A percentile compares a stretch with the other conserved stretches of the same genome.
phyloP scores from a whole-genome alignment of 2,797 vertebrate genomes.

The Pygocentrus nattereri region DNA sequence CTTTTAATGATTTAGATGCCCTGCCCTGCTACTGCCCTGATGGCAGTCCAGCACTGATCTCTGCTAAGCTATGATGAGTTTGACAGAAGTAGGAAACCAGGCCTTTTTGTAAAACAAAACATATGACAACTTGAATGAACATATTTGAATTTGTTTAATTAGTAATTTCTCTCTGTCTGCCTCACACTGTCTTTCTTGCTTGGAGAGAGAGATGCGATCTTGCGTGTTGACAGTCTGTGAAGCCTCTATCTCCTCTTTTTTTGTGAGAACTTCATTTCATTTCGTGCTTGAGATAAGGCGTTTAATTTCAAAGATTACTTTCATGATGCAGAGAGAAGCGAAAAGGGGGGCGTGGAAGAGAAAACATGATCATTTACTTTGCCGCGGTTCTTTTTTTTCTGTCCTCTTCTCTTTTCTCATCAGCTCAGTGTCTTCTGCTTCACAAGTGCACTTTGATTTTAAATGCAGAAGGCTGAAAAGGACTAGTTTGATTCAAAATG shows the following conservation, averaged over 20 bases:
- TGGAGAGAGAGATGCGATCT: constrained; percentile 65
- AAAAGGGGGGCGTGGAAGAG: constrained; percentile 27
- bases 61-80: not conserved
- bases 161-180: constrained; percentile 39
- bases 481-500: not conserved
- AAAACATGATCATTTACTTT: constrained; percentile 47
- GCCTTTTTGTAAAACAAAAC: constrained; percentile 30
- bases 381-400: not conserved
- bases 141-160: constrained; percentile 67
- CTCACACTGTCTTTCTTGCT: constrained; percentile 39
- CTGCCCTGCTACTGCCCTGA: not conserved
- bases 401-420: not conserved
- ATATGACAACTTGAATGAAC: constrained; percentile 48
- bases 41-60: not conserved
- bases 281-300: constrained; percentile 70
- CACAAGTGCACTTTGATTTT: constrained; percentile 4
- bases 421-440: constrained; percentile 3
- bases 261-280: constrained; percentile 69
- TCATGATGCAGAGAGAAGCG: constrained; percentile 60
- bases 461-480: not conserved
- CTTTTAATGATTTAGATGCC: not conserved
- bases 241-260: constrained; percentile 62
- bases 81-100: constrained; percentile 28
- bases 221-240: constrained; percentile 66
- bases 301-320: constrained; percentile 74